Percentiles rank a stretch among this genome's conserved stretches.
Evolutionary conservation across 2,113 vertebrate species (phyloP).

Genomic region (Lamprologus speciosus): DNA sequence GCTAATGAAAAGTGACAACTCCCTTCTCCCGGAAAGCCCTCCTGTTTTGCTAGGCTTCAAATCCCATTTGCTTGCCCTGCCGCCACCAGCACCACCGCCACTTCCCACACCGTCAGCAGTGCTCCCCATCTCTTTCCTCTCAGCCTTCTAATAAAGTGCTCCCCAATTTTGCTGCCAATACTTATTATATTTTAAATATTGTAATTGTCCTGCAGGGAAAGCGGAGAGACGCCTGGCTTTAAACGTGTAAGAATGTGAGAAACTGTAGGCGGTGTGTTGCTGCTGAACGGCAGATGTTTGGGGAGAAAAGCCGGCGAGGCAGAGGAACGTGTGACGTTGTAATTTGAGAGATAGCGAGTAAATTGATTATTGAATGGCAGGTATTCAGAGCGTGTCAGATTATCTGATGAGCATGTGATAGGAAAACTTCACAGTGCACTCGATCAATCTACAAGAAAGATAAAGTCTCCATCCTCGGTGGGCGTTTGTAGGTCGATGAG

Average conservation of each 20-base stretch:
- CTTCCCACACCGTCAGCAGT: background rate
- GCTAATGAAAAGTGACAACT: conserved; percentile 53
- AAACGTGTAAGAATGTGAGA: background rate
- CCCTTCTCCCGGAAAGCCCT: conserved; percentile 23
- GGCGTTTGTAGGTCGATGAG: background rate
- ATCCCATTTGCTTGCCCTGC: conserved; percentile 21
- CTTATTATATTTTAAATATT: background rate
- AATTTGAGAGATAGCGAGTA: background rate
- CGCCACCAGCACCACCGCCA: background rate
- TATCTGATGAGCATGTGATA: conserved; percentile 13
- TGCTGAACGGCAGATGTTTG: background rate
- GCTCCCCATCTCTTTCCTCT: background rate
- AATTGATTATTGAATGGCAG: conserved; percentile 45
- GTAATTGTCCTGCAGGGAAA: background rate
- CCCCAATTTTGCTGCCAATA: background rate
- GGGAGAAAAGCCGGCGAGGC: background rate
- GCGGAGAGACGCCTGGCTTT: background rate
- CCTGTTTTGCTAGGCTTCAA: conserved; percentile 43
- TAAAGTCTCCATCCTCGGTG: background rate
- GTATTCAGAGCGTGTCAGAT: conserved; percentile 27
- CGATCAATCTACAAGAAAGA: conserved; percentile 12
- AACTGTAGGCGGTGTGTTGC: background rate
- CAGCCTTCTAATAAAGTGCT: background rate
- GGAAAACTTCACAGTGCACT: conserved; percentile 9
- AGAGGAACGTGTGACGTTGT: background rate